Evolutionary conservation across 2,888 invertebrate species (phyloP), one percentile per base, ranked within the genome.

Genomic region (Ormyrus nitidulus): DNA sequence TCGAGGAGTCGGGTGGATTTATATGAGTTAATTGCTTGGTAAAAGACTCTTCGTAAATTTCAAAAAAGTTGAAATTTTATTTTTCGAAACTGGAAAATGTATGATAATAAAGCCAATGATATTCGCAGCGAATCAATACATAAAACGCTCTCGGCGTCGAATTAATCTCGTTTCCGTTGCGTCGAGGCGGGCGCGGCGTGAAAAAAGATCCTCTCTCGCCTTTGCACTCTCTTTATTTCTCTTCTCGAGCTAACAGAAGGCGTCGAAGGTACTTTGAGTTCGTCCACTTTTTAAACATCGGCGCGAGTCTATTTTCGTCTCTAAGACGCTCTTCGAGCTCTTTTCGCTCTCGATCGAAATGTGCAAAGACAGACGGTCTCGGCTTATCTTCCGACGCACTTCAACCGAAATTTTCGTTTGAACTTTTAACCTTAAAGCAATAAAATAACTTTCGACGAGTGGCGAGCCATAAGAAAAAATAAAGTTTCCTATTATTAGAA

Each of bases 251-350:
- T 19, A 8, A 68, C 10, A 13, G 49, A 46, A n/a, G 59, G 48
- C 34, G 48, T 19, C 19, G 19, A 10, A 34, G 13, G 46, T 44
- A 54, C 65, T 73, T 34, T 49, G 64, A 64, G 72, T 13, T 13
- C 54, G 73, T 64, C 49, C 65, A 73, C 56, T 65, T 73, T 73
- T 73, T 65, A 56, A 73, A 56, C 61, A 34, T 34, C 34, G 34
- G 34, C 34, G 34, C 34, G 54, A 44, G 54, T 54, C 54, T 73
- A 73, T 73, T 73, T 73, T 54, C 44, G 58, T 71, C 61, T 19
- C 9, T n/a, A 6, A 6, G 48, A 64, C 46, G 65, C n/a, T 13
- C 13, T 10, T 64, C 51, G 9, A 6, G 44, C 11, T 49, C 48
- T 62, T 49, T 62, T 58, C 5, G 49, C 64, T 13, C 19, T 13